These are phyloP conservation scores for Blomia tropicalis DNA, from an alignment of 2,888 invertebrate species.

Conservation along the genomic window DNA sequence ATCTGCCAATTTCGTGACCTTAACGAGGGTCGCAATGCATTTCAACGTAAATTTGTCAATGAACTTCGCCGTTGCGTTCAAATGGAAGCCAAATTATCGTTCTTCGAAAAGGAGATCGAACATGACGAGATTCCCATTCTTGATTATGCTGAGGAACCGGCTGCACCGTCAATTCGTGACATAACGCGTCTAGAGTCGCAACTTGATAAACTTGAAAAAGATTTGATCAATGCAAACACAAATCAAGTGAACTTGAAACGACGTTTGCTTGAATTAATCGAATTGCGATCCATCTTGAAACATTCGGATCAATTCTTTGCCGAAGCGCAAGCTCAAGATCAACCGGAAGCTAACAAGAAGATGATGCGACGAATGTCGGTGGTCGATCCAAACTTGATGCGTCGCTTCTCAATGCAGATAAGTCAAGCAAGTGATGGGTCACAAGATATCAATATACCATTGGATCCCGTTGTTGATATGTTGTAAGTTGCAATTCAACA, in stretches of 20 bases:
- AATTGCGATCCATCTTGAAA: conserved; percentile 83
- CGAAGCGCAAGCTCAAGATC: conserved; percentile 24
- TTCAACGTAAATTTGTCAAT: conserved; percentile 27
- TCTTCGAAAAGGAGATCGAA: conserved; percentile 26
- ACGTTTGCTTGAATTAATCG: conserved; percentile 85
- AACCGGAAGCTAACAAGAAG: conserved; percentile 6
- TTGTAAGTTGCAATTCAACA: conserved; percentile 5
- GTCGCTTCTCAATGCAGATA: conserved; percentile 11
- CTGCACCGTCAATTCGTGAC: conserved; percentile 29
- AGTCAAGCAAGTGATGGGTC: background rate
- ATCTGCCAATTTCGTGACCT: conserved; percentile 79
- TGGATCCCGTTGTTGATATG: conserved; percentile 24
- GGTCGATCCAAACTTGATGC: conserved; percentile 17
- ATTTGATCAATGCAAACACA: conserved; percentile 87
- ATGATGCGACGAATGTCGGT: conserved; percentile 19
- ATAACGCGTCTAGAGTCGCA: conserved; percentile 27
- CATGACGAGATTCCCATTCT: conserved; percentile 25
- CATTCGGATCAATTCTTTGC: conserved; percentile 97
- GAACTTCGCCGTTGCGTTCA: conserved; percentile 27
- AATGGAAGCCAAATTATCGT: conserved; percentile 27
- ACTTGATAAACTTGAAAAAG: conserved; percentile 55
- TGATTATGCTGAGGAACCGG: conserved; percentile 26
- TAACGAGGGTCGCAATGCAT: conserved; percentile 27
- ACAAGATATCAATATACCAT: conserved; percentile 14
- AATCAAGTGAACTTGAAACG: conserved; percentile 91